Evolutionary conservation across 92 coral and sea anemone species (phyloP).

Genomic region (Hydrozoanthus gracilis): DNA sequence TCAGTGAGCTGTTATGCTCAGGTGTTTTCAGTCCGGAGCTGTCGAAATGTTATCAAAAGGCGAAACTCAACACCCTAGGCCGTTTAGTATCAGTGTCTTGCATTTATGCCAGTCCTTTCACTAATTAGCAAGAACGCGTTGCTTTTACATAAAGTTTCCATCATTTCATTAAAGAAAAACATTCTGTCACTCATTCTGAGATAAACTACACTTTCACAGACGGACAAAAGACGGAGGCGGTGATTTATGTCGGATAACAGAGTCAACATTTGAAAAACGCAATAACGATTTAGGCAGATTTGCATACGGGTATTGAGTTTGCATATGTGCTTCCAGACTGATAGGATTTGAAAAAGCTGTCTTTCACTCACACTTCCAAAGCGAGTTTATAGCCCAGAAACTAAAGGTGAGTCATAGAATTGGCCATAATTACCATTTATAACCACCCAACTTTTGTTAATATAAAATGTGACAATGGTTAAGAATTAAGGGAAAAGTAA

Average conservation of each 20-base stretch:
- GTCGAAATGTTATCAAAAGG: slow-evolving; percentile 42
- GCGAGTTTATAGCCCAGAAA: background rate
- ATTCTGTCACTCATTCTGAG: slow-evolving; percentile 30
- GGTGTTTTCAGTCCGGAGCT: background rate
- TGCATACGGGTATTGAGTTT: slow-evolving; percentile 15
- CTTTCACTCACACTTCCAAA: background rate
- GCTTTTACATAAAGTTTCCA: background rate
- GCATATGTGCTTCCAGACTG: background rate
- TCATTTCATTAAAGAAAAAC: background rate
- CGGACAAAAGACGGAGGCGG: slow-evolving; percentile 27
- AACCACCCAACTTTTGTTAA: background rate
- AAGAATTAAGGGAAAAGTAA: background rate
- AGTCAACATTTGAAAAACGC: slow-evolving; percentile 35
- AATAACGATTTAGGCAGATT: slow-evolving; percentile 22
- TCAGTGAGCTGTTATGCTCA: background rate
- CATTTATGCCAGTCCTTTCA: no score
- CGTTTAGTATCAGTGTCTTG: no score
- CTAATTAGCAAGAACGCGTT: background rate
- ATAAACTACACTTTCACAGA: slow-evolving; percentile 8
- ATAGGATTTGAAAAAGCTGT: background rate
- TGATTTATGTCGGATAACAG: slow-evolving; percentile 28
- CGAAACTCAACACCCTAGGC: slow-evolving; percentile 7
- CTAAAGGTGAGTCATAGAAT: slow-evolving; percentile 1
- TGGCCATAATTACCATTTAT: background rate
- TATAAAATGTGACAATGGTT: slow-evolving; percentile 8